These are phyloP conservation scores for Elanus axillaris DNA, from an alignment of 2,113 vertebrate species.

Conservation along the genomic window DNA sequence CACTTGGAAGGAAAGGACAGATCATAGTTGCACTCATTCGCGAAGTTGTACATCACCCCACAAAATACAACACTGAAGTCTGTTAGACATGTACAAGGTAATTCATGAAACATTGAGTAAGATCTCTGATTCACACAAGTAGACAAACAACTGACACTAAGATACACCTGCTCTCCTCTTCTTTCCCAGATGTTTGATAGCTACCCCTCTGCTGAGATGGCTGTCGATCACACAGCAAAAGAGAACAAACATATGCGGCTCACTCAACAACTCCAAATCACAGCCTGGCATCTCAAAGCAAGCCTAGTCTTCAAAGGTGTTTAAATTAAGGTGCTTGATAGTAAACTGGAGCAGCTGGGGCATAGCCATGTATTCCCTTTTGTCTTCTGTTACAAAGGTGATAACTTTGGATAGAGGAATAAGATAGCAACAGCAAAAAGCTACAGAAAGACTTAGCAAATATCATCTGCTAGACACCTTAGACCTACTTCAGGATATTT, in stretches of 20 bases:
- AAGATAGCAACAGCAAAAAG: not conserved
- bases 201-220: not conserved
- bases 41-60: not conserved
- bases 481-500: not conserved
- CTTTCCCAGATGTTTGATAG: not conserved
- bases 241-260: not conserved
- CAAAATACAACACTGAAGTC: not conserved
- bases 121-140: not conserved
- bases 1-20: not conserved
- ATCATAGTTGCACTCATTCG: not conserved
- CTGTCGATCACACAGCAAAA: not conserved
- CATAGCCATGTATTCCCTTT: not conserved
- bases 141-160: not conserved
- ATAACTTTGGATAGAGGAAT: not conserved
- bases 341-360: not conserved
- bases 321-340: not conserved
- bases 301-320: not conserved
- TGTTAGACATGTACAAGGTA: not conserved
- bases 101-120: not conserved
- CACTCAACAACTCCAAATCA: not conserved
- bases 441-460: not conserved
- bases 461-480: not conserved
- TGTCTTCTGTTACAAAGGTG: not conserved
- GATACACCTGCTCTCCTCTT: not conserved
- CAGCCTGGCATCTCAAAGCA: not conserved